Evolutionary conservation across 2,113 vertebrate species (phyloP).

Genomic region (Gadus chalcogrammus): DNA sequence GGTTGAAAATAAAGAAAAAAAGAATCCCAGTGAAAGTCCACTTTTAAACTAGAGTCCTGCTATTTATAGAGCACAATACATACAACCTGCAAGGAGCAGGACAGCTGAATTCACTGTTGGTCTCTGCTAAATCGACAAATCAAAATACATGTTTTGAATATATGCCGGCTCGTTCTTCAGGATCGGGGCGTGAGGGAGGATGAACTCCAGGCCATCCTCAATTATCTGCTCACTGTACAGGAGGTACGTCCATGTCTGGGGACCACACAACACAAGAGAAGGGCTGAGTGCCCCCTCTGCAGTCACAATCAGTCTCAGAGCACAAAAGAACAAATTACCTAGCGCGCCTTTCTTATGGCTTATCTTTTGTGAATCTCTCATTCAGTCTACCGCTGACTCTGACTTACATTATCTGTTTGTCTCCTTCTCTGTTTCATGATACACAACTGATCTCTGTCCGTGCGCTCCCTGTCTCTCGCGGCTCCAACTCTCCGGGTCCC

Average conservation of each 20-base stretch:
- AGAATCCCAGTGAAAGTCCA: too few relatives aligned
- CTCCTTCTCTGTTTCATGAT: not conserved
- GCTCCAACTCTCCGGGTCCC: not conserved
- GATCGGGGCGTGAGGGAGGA: constrained; percentile 98
- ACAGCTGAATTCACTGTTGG: too few relatives aligned
- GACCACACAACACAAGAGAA: not conserved
- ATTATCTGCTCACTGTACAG: constrained; percentile 94
- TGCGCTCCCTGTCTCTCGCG: not conserved
- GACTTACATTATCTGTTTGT: not conserved
- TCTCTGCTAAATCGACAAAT: too few relatives aligned
- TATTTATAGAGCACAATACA: too few relatives aligned
- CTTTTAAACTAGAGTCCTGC: too few relatives aligned
- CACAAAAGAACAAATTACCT: too few relatives aligned
- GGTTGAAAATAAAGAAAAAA: too few relatives aligned
- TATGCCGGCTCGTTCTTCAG: constrained; percentile 58
- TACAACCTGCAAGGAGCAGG: too few relatives aligned
- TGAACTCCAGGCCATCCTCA: constrained; percentile 95
- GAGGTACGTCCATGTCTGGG: constrained; percentile 75
- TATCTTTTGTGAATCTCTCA: not conserved
- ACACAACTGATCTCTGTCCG: too few relatives aligned
- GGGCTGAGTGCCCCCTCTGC: too few relatives aligned
- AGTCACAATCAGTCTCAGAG: too few relatives aligned
- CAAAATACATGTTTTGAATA: not conserved
- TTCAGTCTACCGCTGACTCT: not conserved
- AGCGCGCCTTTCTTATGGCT: too few relatives aligned